Percentiles rank a stretch among this genome's conserved stretches.
These are phyloP conservation scores for Nymphalis c-album DNA, from an alignment of 2,888 invertebrate species.

Conservation along the genomic window DNA sequence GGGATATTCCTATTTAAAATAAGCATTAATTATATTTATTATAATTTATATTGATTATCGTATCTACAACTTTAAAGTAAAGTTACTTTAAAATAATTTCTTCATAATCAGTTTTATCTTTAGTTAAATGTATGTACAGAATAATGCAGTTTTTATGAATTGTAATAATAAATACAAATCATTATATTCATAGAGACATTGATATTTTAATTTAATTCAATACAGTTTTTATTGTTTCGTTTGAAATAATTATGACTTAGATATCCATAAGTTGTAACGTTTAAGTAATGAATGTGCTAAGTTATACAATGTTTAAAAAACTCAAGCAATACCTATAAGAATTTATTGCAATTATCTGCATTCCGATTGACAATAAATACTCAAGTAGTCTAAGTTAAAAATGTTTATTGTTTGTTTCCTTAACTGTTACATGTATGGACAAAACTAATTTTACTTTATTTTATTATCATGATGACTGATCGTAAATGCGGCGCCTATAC, in stretches of 20 bases:
- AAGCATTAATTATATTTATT: no score
- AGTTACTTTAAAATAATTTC: no score
- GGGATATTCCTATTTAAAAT: no score
- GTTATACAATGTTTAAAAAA: constrained; percentile 35
- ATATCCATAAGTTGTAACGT: constrained; percentile 18
- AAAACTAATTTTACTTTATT: constrained; percentile 27
- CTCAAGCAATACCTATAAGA: constrained; percentile 34
- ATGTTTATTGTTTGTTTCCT: constrained; percentile 36
- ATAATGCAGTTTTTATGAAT: not conserved
- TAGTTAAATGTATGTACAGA: not conserved
- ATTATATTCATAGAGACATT: constrained; percentile 25
- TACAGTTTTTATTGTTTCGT: constrained; percentile 30
- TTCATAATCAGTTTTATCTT: not conserved
- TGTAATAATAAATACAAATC: constrained; percentile 19
- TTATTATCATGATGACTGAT: constrained; percentile 13
- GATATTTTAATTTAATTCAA: constrained; percentile 30
- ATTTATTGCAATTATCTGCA: constrained; percentile 43
- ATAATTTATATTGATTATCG: no score
- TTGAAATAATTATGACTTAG: constrained; percentile 24
- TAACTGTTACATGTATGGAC: constrained; percentile 24
- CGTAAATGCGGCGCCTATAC: not conserved
- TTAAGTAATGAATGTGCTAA: constrained; percentile 29
- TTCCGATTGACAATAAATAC: constrained; percentile 39
- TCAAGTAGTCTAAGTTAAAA: constrained; percentile 30
- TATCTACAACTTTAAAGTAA: no score